Conservation (phyloP, 2,888 invertebrate species). For the Diarsia dahlii region DNA sequence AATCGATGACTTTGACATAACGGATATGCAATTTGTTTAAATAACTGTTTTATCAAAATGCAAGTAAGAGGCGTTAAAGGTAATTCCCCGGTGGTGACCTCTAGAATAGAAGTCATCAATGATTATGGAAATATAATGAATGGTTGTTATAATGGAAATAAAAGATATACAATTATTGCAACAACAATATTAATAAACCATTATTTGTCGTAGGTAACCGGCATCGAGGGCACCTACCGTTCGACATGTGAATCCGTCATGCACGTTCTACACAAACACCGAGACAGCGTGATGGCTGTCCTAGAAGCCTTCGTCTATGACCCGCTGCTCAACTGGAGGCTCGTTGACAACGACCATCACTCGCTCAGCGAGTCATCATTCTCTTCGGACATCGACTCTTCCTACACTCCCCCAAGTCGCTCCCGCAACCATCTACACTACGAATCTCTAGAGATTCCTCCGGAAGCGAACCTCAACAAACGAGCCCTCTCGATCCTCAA, state of each 20-base stretch:
- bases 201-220: slow-evolving; percentile 93
- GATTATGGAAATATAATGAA: slow-evolving; percentile 25
- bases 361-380: slow-evolving; percentile 85
- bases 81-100: slow-evolving; percentile 25
- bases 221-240: slow-evolving; percentile 99
- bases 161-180: slow-evolving; percentile 11
- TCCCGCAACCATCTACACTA: slow-evolving; percentile 83
- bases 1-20: background rate
- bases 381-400: slow-evolving; percentile 84
- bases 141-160: slow-evolving; percentile 19
- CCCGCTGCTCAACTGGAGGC: slow-evolving; percentile 98
- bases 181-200: background rate
- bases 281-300: slow-evolving; percentile 99
- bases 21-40: background rate
- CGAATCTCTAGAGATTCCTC: slow-evolving; percentile 88
- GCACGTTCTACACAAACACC: slow-evolving; percentile 97
- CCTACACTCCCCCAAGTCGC: slow-evolving; percentile 83
- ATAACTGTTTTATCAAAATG: slow-evolving; percentile 12
- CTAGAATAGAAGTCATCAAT: background rate
- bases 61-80: background rate
- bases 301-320: slow-evolving; percentile 99
- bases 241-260: slow-evolving; percentile 99
- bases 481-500: slow-evolving; percentile 97
- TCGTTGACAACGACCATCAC: slow-evolving; percentile 88
- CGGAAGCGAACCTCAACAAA: slow-evolving; percentile 96